Evolutionary conservation across 1,140 invertebrate species (phyloP).

Genomic region (Ladona fulva): DNA sequence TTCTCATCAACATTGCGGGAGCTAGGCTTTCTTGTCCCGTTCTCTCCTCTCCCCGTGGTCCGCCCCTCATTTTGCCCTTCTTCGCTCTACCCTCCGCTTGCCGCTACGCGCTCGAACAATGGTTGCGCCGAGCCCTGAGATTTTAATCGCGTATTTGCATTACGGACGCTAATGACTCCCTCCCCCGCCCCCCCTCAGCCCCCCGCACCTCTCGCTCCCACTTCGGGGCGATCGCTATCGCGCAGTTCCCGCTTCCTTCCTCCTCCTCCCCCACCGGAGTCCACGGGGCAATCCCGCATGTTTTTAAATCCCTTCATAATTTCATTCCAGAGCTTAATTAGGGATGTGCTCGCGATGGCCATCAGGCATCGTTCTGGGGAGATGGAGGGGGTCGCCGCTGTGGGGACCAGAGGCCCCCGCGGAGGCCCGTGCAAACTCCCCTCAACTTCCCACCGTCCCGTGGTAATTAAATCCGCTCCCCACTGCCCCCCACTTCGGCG

Average conservation of each 20-base stretch:
- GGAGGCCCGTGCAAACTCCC: too few relatives aligned
- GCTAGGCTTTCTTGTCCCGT: not conserved
- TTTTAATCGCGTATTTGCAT: not conserved
- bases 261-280: not conserved
- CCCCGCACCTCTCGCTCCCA: not conserved
- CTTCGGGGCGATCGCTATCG: not conserved
- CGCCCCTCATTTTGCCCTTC: not conserved
- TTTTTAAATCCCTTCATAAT: conserved; percentile 5
- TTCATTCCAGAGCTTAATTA: not conserved
- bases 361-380: too few relatives aligned
- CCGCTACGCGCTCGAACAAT: not conserved
- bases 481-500: too few relatives aligned
- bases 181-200: not conserved
- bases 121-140: not conserved
- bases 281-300: not conserved
- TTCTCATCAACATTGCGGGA: too few relatives aligned
- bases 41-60: not conserved
- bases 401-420: too few relatives aligned
- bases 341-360: not conserved
- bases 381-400: too few relatives aligned
- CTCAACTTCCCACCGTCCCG: too few relatives aligned
- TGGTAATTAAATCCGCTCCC: too few relatives aligned
- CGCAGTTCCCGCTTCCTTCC: not conserved
- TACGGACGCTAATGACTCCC: not conserved
- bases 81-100: not conserved